Base-by-base conservation (phyloP, 2,888 invertebrate genomes). In the Oxyscelio sp. region DNA sequence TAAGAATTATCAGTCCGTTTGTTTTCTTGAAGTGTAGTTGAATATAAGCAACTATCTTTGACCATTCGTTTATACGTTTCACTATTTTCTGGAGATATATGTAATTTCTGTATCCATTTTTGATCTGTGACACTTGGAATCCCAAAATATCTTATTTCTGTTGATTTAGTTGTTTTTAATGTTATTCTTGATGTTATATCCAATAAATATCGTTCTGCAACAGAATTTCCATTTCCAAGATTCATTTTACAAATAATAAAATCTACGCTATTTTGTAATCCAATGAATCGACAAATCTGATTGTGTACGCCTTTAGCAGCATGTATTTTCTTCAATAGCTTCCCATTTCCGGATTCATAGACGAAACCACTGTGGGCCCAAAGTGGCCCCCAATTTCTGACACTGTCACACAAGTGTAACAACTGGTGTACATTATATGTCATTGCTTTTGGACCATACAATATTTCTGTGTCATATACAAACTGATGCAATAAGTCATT, bases 321-420 rank as follows among this genome's bases (percentile, higher is more conserved):
- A n/a, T n/a, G n/a, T n/a, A n/a, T n/a, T n/a, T n/a, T n/a, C n/a
- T n/a, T n/a, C n/a, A n/a, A n/a, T n/a, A n/a, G n/a, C n/a, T n/a
- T n/a, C n/a, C 58, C 70, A 56, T 78, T 65, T 3, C 24, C 59
- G 5, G 43, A 54, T 45, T 83, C 71, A 21, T 77, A 83, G 4
- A 58, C 21, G 59, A 38, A 77, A n/a, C 31, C 45, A 22, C n/a
- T n/a, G n/a, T n/a, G n/a, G n/a, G n/a, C n/a, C n/a, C n/a, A n/a
- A n/a, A n/a, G n/a, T n/a, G n/a, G n/a, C n/a, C n/a, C n/a, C n/a
- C n/a, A n/a, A n/a, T n/a, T n/a, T n/a, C n/a, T n/a, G n/a, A n/a
- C n/a, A n/a, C n/a, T n/a, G n/a, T n/a, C n/a, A n/a, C n/a, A n/a
- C n/a, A n/a, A n/a, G 58, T 40, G 13, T 78, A 66, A n/a, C n/a